Percentiles rank a stretch among this genome's conserved stretches.
These are phyloP conservation scores for Linnaemya vulpina DNA, from an alignment of 2,888 invertebrate genomes.

Conservation along the genomic window DNA sequence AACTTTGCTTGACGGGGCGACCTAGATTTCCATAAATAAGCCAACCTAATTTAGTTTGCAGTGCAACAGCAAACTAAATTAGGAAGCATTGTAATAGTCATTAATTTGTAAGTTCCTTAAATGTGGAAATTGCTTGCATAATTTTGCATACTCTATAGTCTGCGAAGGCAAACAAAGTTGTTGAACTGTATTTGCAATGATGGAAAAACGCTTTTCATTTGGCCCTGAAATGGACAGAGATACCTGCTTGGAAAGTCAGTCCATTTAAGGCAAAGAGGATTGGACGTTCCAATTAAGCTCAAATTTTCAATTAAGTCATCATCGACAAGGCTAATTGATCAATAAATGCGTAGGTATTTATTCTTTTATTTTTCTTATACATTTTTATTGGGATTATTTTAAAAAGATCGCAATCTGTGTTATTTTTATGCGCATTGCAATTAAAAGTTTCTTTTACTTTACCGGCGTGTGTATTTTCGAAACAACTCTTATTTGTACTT, in stretches of 20 bases:
- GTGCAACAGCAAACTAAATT: not conserved
- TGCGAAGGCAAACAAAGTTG: conserved; percentile 4
- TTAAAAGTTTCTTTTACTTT: too few species aligned
- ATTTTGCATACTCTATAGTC: too few species aligned
- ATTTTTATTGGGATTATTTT: conserved; percentile 47
- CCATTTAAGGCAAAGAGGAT: conserved; percentile 24
- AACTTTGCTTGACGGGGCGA: not conserved
- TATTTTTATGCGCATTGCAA: conserved; percentile 28
- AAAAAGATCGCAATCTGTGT: conserved; percentile 34
- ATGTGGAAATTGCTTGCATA: too few species aligned
- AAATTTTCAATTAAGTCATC: conserved; percentile 28
- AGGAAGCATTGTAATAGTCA: too few species aligned
- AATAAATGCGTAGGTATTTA: conserved; percentile 45
- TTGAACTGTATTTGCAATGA: conserved; percentile 12
- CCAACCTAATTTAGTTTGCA: conserved; percentile 36
- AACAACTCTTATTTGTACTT: too few species aligned
- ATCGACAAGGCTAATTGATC: conserved; percentile 44
- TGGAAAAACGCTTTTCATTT: conserved; percentile 22
- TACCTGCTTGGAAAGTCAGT: conserved; percentile 35
- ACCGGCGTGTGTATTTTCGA: too few species aligned
- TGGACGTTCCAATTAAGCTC: conserved; percentile 8
- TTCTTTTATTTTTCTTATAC: conserved; percentile 19
- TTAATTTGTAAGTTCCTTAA: too few species aligned
- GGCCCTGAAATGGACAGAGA: conserved; percentile 42
- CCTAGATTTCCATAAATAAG: conserved; percentile 11